Evolutionary conservation across 2,797 vertebrate genomes (phyloP), one percentile per base, ranked within the genome.

Genomic region (Notolepis coatsorum): DNA sequence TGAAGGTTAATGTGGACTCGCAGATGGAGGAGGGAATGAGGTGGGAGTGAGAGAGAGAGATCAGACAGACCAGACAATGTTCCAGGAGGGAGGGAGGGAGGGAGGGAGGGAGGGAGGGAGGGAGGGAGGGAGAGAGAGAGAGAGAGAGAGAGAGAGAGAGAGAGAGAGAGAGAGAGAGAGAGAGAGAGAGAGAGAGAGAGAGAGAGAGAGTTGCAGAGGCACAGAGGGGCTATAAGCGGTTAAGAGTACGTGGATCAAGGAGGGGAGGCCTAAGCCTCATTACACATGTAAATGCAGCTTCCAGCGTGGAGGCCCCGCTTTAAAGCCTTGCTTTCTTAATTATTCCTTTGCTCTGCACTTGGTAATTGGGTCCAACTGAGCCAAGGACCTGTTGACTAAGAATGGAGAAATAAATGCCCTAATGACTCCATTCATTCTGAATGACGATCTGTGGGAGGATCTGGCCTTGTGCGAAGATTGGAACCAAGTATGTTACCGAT

Each of bases 1-100:
- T 89, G 86, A 90, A 89, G 91, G 89, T 92, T 91, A 91, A 91
- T 87, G 85, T 71, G 64, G 73, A 77, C 79, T 70, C 4, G 50
- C 71, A 79, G 73, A 84, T 70, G 68, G 81, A 71, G 71, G 75
- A 60, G 35, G 17, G 75, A 78, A 72, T 3, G 61, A 70, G 60
- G 62, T 51, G 55, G 68, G 74, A 67, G 68, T 42, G 71, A 69
- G 66, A 30, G 12, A 37, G 47, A 20, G 54, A 70, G 74, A 82
- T 75, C 71, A 76, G 70, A 76, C 71, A 76, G 70, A 76, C 67
- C 58, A 75, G 77, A 83, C 80, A 76, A 61, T 67, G 68, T 72
- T 84, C 76, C 54, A 45, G 42, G 35, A n/a, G 33, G 65, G 68
- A 61, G 53, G 66, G 41, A 61, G 53, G 66, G 41, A 41, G 27